A percentile compares a stretch with the other conserved stretches of the same genome.
phyloP scores from a whole-genome alignment of 2,113 vertebrate species.

The Dasyornis broadbenti region DNA sequence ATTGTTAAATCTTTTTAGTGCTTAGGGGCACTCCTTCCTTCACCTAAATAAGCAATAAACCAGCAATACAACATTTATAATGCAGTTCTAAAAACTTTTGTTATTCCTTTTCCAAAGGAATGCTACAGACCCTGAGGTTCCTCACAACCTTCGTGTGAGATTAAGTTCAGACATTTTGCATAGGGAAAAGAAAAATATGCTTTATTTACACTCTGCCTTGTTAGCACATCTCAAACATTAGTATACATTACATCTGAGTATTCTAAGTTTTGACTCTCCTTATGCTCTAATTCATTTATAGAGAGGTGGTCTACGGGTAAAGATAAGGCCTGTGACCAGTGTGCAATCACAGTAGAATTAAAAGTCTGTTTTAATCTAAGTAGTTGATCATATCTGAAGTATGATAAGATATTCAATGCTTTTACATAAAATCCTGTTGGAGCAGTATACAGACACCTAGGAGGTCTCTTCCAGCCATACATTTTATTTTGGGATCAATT shows the following conservation, averaged over 20 bases:
- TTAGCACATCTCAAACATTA: not conserved
- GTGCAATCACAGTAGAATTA: not conserved
- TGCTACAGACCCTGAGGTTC: not conserved
- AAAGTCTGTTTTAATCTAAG: not conserved
- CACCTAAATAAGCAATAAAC: not conserved
- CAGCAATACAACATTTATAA: not conserved
- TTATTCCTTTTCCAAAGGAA: not conserved
- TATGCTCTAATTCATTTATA: not conserved
- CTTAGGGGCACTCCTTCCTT: not conserved
- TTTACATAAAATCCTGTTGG: not conserved
- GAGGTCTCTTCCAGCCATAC: not conserved
- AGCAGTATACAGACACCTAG: not conserved
- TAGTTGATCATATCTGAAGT: not conserved
- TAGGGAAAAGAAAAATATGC: not conserved
- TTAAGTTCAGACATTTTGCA: not conserved
- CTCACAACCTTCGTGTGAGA: not conserved
- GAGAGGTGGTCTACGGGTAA: not conserved
- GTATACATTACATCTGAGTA: not conserved
- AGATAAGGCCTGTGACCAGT: not conserved
- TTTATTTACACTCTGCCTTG: not conserved
- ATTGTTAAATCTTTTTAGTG: not conserved
- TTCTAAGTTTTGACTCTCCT: not conserved
- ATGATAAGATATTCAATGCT: not conserved
- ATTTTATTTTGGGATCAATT: not conserved
- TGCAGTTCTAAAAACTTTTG: not conserved